phyloP scores from a whole-genome alignment of 2,113 vertebrate species.

The Bubalus kerabau region DNA sequence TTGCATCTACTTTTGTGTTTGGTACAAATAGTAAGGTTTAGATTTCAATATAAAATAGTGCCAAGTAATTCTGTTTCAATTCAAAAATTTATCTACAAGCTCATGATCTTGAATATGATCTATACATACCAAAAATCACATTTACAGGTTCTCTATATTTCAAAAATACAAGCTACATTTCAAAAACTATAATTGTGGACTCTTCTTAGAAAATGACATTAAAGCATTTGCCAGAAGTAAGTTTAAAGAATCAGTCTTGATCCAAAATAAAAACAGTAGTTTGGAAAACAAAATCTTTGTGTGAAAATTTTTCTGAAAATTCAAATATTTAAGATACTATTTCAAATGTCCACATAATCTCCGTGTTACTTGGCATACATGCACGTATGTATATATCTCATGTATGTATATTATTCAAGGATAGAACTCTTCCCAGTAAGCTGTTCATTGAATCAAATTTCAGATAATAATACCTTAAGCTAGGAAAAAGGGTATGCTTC shows the following conservation, averaged over 20 bases:
- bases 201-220: not conserved
- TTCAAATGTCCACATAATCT: not conserved
- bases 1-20: not conserved
- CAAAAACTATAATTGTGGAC: not conserved
- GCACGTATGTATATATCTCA: too few species aligned
- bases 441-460: not conserved
- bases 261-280: not conserved
- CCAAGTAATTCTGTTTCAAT: not conserved
- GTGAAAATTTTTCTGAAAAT: not conserved
- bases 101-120: not conserved
- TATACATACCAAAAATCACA: not conserved
- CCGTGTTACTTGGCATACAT: not conserved
- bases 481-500: not conserved
- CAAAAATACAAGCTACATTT: not conserved
- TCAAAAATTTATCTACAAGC: not conserved
- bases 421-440: not conserved
- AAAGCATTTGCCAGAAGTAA: not conserved
- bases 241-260: not conserved
- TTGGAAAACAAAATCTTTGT: not conserved
- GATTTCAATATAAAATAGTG: not conserved
- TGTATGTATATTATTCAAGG: not conserved
- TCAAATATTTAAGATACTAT: not conserved
- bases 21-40: not conserved
- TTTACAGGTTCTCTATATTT: not conserved
- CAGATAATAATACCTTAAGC: not conserved